These are phyloP conservation scores for Tolypeutes matacus DNA, from an alignment of 2,797 vertebrate species.

Conservation along the genomic window DNA sequence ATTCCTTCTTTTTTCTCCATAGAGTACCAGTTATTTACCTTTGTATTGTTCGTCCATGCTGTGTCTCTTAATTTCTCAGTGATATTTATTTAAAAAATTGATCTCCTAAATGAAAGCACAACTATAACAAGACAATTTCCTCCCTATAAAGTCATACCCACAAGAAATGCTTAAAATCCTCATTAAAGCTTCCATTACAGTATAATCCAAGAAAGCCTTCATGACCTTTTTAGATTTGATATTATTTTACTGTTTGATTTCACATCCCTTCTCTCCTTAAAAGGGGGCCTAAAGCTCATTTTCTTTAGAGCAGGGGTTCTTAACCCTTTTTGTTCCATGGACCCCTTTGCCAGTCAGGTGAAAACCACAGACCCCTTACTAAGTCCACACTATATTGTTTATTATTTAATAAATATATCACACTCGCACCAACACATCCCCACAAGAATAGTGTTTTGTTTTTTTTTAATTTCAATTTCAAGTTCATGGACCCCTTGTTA, in stretches of 20 bases:
- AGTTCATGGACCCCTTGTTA: too few species aligned
- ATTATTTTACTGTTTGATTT: not conserved
- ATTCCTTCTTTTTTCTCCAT: constrained; percentile 53
- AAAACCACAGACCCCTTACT: too few species aligned
- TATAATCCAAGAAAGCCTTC: not conserved
- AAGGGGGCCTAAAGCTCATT: not conserved
- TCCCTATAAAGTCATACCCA: not conserved
- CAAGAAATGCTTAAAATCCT: not conserved
- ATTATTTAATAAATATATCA: too few species aligned
- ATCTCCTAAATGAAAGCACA: constrained; percentile 33
- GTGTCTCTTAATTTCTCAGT: constrained; percentile 51
- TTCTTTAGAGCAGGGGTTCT: not conserved
- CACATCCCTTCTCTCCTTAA: not conserved
- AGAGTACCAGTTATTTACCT: constrained; percentile 64
- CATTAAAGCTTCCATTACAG: not conserved
- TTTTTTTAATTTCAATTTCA: too few species aligned
- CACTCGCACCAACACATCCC: too few species aligned
- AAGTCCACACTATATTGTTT: too few species aligned
- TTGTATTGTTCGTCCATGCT: not conserved
- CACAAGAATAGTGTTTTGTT: too few species aligned
- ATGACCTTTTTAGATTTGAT: not conserved
- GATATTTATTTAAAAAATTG: constrained; percentile 67
- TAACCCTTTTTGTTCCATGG: too few species aligned
- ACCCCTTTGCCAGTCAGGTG: too few species aligned
- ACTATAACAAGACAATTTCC: not conserved